These are phyloP conservation scores for Sitobion miscanthi DNA, from an alignment of 1,140 invertebrate genomes.

Conservation along the genomic window DNA sequence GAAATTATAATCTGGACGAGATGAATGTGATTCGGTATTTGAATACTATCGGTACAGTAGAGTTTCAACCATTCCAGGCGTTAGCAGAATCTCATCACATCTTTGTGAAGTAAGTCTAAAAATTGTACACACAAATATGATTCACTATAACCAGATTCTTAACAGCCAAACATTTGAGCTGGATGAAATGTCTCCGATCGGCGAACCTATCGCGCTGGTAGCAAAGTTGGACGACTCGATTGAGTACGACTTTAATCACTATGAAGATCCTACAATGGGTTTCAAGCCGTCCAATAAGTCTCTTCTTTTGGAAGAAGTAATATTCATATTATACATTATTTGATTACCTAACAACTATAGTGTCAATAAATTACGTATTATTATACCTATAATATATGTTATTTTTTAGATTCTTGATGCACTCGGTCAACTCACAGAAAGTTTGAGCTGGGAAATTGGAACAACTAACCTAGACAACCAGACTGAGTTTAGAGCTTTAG, in stretches of 20 bases:
- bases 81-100: slow-evolving; percentile 61
- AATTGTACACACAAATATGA: background rate
- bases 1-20: slow-evolving; percentile 58
- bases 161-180: slow-evolving; percentile 58
- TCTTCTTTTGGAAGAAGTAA: slow-evolving; percentile 59
- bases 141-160: background rate
- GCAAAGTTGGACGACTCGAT: slow-evolving; percentile 59
- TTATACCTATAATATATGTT: background rate
- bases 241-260: slow-evolving; percentile 46
- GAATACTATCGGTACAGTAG: slow-evolving; percentile 57
- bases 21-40: slow-evolving; percentile 58
- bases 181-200: slow-evolving; percentile 61
- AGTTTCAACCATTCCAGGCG: slow-evolving; percentile 61
- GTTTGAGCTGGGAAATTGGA: slow-evolving; percentile 63
- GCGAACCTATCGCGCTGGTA: slow-evolving; percentile 61
- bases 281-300: slow-evolving; percentile 59
- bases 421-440: slow-evolving; percentile 62
- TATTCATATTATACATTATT: background rate
- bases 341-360: background rate
- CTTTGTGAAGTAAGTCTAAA: slow-evolving; percentile 58
- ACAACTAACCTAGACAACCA: slow-evolving; percentile 64
- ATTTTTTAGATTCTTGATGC: slow-evolving; percentile 61
- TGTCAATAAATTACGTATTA: background rate
- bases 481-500: slow-evolving; percentile 63
- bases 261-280: slow-evolving; percentile 60